These are phyloP conservation scores for Tridacna gigas DNA, from an alignment of 2,888 invertebrate genomes.

Conservation along the genomic window DNA sequence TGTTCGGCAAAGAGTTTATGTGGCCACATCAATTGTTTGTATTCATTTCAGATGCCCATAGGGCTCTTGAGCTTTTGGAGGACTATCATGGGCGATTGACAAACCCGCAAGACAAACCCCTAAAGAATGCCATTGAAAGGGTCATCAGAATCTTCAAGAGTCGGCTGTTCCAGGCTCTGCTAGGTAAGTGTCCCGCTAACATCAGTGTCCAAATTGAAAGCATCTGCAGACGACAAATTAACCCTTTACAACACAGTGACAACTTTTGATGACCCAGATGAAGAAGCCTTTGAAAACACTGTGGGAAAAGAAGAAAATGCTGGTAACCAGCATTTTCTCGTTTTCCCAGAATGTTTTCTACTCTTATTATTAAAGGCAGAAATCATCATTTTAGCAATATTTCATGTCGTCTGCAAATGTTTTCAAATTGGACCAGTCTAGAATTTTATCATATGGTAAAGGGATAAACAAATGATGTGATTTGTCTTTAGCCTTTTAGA, in stretches of 20 bases:
- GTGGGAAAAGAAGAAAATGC: too few species aligned
- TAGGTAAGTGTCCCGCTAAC: constrained; percentile 90
- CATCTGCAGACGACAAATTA: neutral
- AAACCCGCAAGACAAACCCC: constrained; percentile 96
- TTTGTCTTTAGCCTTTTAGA: too few species aligned
- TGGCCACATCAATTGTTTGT: neutral
- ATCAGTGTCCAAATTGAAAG: neutral
- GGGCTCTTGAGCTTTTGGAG: constrained; percentile 98
- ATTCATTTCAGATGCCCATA: constrained; percentile 90
- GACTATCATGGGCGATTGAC: constrained; percentile 98
- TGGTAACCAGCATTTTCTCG: too few species aligned
- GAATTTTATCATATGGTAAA: too few species aligned
- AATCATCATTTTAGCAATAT: too few species aligned
- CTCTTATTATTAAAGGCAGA: too few species aligned
- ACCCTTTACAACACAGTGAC: neutral
- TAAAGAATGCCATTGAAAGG: constrained; percentile 97
- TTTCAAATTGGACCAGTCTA: too few species aligned
- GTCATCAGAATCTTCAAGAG: constrained; percentile 99
- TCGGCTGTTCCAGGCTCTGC: constrained; percentile 97
- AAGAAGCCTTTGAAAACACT: neutral
- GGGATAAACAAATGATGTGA: too few species aligned
- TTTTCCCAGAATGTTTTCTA: too few species aligned
- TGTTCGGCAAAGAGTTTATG: too few species aligned
- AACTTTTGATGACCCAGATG: neutral
- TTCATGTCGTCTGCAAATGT: too few species aligned